phyloP scores from a whole-genome alignment of 2,113 vertebrate genomes.

The Clarias batrachus region DNA sequence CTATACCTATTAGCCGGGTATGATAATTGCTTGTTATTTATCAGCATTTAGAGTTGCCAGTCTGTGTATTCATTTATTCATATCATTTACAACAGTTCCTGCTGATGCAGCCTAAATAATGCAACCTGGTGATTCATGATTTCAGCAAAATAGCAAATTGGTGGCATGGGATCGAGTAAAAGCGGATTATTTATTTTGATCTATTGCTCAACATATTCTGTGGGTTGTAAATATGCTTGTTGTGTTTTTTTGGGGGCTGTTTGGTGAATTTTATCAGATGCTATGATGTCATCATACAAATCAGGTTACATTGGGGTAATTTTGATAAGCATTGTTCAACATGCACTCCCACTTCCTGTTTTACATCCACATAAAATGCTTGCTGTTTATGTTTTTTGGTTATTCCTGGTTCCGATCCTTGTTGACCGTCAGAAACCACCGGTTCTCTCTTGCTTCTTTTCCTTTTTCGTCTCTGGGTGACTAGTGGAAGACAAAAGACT shows the following conservation, averaged over 20 bases:
- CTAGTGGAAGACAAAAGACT: slow-evolving; percentile 36
- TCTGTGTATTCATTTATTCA: slow-evolving; percentile 15
- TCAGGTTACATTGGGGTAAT: neutral
- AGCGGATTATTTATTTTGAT: neutral
- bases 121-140: slow-evolving; percentile 11
- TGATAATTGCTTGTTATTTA: slow-evolving; percentile 33
- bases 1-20: neutral
- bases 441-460: neutral
- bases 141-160: neutral
- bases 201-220: slow-evolving; percentile 5
- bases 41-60: slow-evolving; percentile 5
- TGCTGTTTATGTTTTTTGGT: slow-evolving; percentile 18
- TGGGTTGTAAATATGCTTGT: slow-evolving; percentile 6
- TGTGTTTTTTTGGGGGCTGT: neutral
- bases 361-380: neutral
- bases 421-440: neutral
- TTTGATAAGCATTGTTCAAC: neutral
- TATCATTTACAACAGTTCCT: slow-evolving; percentile 11
- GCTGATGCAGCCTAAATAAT: neutral
- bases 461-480: slow-evolving; percentile 31
- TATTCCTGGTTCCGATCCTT: neutral
- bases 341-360: neutral
- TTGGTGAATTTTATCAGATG: slow-evolving; percentile 3
- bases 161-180: slow-evolving; percentile 12
- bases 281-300: neutral